Conservation (phyloP, 2,113 vertebrate genomes). For the Calyptommatus sinebrachiatus region DNA sequence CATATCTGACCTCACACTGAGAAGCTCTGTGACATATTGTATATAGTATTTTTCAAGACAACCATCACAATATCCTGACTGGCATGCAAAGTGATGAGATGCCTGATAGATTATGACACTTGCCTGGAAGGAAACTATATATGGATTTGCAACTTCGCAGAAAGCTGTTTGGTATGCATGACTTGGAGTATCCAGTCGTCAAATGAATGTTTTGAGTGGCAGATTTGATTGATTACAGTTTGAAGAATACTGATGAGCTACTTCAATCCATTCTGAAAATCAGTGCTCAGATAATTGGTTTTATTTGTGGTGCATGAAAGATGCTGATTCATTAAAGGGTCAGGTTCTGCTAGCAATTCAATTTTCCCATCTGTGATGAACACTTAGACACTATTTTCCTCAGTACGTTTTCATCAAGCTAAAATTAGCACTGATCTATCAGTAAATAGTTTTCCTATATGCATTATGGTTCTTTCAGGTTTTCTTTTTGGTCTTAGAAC, state of each 20-base stretch:
- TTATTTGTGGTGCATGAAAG: background rate
- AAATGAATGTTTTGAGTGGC: conserved; percentile 21
- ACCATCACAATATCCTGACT: conserved; percentile 5
- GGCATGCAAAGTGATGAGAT: conserved; percentile 3
- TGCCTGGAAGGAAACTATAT: background rate
- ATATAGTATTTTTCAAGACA: conserved; percentile 1
- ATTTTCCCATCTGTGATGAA: background rate
- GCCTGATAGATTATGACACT: conserved; percentile 14
- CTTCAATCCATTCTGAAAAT: background rate
- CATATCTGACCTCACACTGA: background rate
- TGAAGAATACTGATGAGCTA: conserved; percentile 20
- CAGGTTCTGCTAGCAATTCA: conserved; percentile 3
- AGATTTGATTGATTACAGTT: conserved; percentile 14
- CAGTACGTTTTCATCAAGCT: background rate
- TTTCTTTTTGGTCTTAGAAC: too few relatives aligned
- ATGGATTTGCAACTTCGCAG: background rate
- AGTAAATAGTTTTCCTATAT: background rate
- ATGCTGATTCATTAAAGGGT: conserved; percentile 1
- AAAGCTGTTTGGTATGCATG: background rate
- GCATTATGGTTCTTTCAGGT: background rate
- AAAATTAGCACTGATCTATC: background rate
- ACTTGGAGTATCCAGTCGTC: conserved; percentile 9
- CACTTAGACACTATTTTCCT: background rate
- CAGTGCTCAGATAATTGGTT: conserved; percentile 17
- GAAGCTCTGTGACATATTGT: background rate